Evolutionary conservation across 1,140 invertebrate genomes (phyloP), one percentile per base, ranked within the genome.

Genomic region (Caenorhabditis brenneri): DNA sequence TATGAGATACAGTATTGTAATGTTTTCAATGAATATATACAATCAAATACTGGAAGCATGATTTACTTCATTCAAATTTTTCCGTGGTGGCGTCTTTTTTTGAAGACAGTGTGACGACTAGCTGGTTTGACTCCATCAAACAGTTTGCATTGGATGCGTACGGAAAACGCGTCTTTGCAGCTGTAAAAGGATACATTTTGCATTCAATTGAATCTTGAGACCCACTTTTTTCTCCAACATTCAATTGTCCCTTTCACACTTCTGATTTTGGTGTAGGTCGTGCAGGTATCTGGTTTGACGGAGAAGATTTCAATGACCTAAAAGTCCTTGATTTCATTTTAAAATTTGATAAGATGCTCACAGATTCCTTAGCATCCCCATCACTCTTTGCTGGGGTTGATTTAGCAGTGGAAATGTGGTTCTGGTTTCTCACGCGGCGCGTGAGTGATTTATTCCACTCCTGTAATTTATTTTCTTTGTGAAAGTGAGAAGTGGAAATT

Each of bases 211-310:
- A 46, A 46, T 4, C 10, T 9, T 1, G 42, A 9, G 1, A 46
- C 42, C 42, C 5, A 74, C 65, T 74, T 46, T 42, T 42, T 74
- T 42, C 65, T 74, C 65, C 65, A 74, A 12, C 65, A 74, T 36
- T 74, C 65, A 46, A 74, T 74, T 0, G 36, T 74, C 12, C n/a
- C n/a, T 4, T 22, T n/a, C 1, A 74, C 65, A 42, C 65, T 74
- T 46, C 36, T 22, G 24, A 74, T 74, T 74, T 74, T 74, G 19
- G 65, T 74, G 15, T 42, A 74, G 24, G 36, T 42, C 0, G 65
- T 74, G 65, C 65, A 74, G 36, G 65, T 74, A 12, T 74, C 65
- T 2, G 65, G 65, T 42, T 42, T 39, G 22, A 74, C 22, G 15
- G 65, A 42, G 22, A 36, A 74, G 5, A 24, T 42, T 24, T 74